These are phyloP conservation scores for Copidosoma floridanum DNA, from an alignment of 1,140 invertebrate genomes.

Conservation along the genomic window DNA sequence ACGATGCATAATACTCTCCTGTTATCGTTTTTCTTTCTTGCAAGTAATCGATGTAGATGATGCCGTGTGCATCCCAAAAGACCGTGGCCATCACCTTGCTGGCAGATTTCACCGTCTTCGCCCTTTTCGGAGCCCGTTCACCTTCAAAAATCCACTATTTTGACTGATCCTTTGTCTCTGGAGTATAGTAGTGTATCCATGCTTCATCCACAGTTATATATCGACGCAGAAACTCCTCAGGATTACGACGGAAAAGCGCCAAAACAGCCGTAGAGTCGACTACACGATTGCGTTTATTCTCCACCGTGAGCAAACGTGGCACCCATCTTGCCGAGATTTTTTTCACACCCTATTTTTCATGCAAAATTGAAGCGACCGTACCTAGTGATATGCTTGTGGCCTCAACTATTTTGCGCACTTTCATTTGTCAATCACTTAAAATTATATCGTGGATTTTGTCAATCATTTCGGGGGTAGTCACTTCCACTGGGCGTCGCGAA, in stretches of 20 bases:
- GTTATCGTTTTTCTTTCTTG: slow-evolving; percentile 51
- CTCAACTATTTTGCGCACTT: background rate
- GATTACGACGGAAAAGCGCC: slow-evolving; percentile 12
- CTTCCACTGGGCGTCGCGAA: too few relatives aligned
- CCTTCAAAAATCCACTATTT: slow-evolving; percentile 23
- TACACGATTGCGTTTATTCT: slow-evolving; percentile 26
- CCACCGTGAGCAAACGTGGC: slow-evolving; percentile 31
- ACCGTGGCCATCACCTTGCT: slow-evolving; percentile 42
- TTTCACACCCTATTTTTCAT: slow-evolving; percentile 17
- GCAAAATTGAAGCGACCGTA: slow-evolving; percentile 16
- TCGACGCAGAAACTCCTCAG: slow-evolving; percentile 9
- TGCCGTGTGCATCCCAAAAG: slow-evolving; percentile 45
- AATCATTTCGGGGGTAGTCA: background rate
- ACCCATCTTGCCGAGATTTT: slow-evolving; percentile 32
- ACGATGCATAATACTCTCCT: slow-evolving; percentile 36
- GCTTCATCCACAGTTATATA: slow-evolving; percentile 23
- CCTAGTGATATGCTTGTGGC: background rate
- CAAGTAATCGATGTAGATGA: slow-evolving; percentile 54
- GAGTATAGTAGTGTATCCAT: slow-evolving; percentile 21
- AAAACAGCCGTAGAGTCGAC: slow-evolving; percentile 12
- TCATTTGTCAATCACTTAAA: background rate
- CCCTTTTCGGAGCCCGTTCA: slow-evolving; percentile 30
- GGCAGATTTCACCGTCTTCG: slow-evolving; percentile 33
- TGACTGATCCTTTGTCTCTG: slow-evolving; percentile 22
- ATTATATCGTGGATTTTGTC: background rate